A percentile compares a stretch with the other conserved stretches of the same genome.
Evolutionary conservation across 2,113 vertebrate genomes (phyloP).

Genomic region (Sprattus sprattus): DNA sequence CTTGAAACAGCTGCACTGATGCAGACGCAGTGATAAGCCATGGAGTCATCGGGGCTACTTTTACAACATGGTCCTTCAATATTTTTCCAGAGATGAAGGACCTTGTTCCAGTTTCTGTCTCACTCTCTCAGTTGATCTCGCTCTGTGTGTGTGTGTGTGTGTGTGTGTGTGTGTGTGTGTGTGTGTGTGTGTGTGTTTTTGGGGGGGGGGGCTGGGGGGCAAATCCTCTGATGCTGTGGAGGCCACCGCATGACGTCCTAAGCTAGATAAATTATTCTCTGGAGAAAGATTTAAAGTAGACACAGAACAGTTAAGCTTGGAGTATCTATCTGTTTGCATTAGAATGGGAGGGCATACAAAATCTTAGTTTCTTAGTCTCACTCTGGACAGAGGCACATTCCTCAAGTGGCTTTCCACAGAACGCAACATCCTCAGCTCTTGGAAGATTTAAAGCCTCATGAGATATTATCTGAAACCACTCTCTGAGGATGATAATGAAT

Average conservation of each 20-base stretch:
- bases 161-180: background rate
- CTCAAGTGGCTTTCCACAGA: background rate
- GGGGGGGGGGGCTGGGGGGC: background rate
- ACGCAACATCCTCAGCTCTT: background rate
- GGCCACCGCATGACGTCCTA: slow-evolving; percentile 16
- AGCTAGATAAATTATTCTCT: slow-evolving; percentile 28
- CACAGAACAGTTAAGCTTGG: background rate
- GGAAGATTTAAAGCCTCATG: slow-evolving; percentile 2
- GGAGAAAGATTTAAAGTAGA: slow-evolving; percentile 5
- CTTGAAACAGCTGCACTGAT: background rate
- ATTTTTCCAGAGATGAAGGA: background rate
- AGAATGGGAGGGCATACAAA: background rate
- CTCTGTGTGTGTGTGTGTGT: slow-evolving; percentile 12
- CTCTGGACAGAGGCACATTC: slow-evolving; percentile 18
- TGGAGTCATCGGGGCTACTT: background rate
- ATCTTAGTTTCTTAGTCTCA: background rate
- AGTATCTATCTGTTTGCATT: slow-evolving; percentile 15
- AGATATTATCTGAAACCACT: background rate
- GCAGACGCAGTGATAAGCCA: background rate
- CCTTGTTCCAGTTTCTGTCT: no score
- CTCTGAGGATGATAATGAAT: slow-evolving; percentile 4
- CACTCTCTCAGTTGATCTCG: no score
- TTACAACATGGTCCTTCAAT: background rate
- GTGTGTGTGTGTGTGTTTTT: background rate
- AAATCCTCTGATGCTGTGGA: background rate